Evolutionary conservation across 2,888 invertebrate genomes (phyloP).

Genomic region (Zygothrica quintamaculata): DNA sequence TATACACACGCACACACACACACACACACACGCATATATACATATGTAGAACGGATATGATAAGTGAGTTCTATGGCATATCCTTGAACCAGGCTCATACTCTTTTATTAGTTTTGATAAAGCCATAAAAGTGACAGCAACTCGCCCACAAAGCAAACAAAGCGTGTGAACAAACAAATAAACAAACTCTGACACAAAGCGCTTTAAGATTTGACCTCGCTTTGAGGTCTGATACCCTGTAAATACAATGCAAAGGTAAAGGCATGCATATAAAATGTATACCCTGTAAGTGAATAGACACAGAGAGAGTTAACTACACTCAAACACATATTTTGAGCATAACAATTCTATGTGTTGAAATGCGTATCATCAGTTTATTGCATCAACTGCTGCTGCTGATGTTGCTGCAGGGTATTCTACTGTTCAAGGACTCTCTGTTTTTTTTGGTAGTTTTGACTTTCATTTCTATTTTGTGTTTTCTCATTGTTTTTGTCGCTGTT

Average conservation of each 20-base stretch:
- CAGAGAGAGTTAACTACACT: no score
- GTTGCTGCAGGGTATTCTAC: no score
- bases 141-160: constrained; percentile 6
- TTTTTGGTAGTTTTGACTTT: background rate
- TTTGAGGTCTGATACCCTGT: constrained; percentile 17
- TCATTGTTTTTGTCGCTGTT: constrained; percentile 9
- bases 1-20: constrained; percentile 18
- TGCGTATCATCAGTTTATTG: no score
- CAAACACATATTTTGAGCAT: no score
- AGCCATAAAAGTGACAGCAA: constrained; percentile 61
- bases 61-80: no score
- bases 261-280: background rate
- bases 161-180: constrained; percentile 23
- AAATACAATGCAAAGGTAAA: background rate
- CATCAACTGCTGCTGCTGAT: no score
- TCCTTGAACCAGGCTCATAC: constrained; percentile 32
- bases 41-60: no score
- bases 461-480: background rate
- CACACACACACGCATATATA: no score
- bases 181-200: constrained; percentile 65
- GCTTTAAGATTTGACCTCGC: constrained; percentile 66
- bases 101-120: constrained; percentile 73
- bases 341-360: no score
- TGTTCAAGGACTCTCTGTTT: no score
- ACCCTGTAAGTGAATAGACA: no score